These are phyloP conservation scores for Holothuria leucospilota DNA, from an alignment of 53 echinoderm and acorn worm genomes.

Conservation along the genomic window DNA sequence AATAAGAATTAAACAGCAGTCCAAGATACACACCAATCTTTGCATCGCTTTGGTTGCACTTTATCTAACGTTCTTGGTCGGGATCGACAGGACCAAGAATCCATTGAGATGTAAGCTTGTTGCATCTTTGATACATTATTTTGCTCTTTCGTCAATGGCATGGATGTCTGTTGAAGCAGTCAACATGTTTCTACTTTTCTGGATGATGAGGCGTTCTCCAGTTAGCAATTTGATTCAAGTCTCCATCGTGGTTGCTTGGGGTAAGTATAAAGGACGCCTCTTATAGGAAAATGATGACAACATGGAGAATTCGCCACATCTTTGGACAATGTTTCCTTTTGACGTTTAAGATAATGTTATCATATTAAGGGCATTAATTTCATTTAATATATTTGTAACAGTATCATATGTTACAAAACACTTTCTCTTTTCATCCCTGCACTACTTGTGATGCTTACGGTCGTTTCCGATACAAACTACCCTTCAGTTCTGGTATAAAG, in stretches of 20 bases:
- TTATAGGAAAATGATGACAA: too few relatives aligned
- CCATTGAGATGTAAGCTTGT: conserved; percentile 56
- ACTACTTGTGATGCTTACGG: too few relatives aligned
- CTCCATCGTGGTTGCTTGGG: conserved; percentile 68
- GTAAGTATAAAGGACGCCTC: conserved; percentile 17
- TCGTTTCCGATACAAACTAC: too few relatives aligned
- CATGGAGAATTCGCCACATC: too few relatives aligned
- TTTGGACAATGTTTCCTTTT: too few relatives aligned
- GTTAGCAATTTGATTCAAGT: conserved; percentile 59
- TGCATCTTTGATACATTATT: conserved; percentile 72
- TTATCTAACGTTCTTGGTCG: conserved; percentile 66
- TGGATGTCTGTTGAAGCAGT: conserved; percentile 84
- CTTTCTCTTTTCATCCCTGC: too few relatives aligned
- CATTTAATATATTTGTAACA: too few relatives aligned
- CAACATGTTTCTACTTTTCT: conserved; percentile 75
- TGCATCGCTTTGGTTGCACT: conserved; percentile 65
- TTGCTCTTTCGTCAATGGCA: conserved; percentile 67
- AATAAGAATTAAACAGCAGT: conserved; percentile 64
- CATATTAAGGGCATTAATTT: too few relatives aligned
- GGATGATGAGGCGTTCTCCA: conserved; percentile 56
- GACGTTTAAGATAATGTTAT: too few relatives aligned
- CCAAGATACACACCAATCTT: conserved; percentile 64
- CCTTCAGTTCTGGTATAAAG: too few relatives aligned
- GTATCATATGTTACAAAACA: too few relatives aligned
- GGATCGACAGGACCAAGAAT: conserved; percentile 59